Evolutionary conservation across 2,888 invertebrate species (phyloP).

Genomic region (Linhomoeus sp.): DNA sequence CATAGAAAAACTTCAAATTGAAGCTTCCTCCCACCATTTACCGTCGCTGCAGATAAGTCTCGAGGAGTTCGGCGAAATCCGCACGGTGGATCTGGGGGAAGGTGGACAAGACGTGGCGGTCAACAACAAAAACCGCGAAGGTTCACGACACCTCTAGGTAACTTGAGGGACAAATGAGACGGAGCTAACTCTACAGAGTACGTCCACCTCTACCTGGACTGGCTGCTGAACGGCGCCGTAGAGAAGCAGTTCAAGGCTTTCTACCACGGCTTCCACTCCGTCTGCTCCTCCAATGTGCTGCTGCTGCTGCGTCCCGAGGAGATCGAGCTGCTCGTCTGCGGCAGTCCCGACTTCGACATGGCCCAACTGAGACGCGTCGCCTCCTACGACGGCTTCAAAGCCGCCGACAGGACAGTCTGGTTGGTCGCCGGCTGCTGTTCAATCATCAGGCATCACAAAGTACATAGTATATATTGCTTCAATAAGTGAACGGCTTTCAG

Average conservation of each 20-base stretch:
- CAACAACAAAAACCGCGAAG: too few relatives aligned
- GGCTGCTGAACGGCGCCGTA: constrained; percentile 40
- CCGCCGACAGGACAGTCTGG: constrained; percentile 37
- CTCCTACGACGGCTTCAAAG: constrained; percentile 40
- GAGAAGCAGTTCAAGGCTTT: constrained; percentile 43
- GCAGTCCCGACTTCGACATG: constrained; percentile 39
- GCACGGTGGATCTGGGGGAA: constrained; percentile 37
- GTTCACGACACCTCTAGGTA: too few relatives aligned
- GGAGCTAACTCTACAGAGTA: too few relatives aligned
- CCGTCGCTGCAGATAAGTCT: constrained; percentile 36
- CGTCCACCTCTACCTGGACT: constrained; percentile 40
- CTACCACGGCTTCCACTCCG: constrained; percentile 43
- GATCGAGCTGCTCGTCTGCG: constrained; percentile 43
- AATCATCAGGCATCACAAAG: too few relatives aligned
- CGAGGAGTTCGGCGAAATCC: constrained; percentile 37
- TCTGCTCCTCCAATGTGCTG: constrained; percentile 43
- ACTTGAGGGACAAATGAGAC: too few relatives aligned
- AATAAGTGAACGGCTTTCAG: constrained; percentile 26
- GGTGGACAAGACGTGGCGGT: too few relatives aligned
- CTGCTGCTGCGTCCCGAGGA: constrained; percentile 44
- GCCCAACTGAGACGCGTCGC: constrained; percentile 40
- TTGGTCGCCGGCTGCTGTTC: too few relatives aligned
- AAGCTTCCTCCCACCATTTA: too few relatives aligned
- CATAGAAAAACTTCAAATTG: too few relatives aligned
- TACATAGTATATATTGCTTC: too few relatives aligned